These are phyloP conservation scores for Bembecia ichneumoniformis DNA, from an alignment of 2,888 invertebrate genomes.

Conservation along the genomic window DNA sequence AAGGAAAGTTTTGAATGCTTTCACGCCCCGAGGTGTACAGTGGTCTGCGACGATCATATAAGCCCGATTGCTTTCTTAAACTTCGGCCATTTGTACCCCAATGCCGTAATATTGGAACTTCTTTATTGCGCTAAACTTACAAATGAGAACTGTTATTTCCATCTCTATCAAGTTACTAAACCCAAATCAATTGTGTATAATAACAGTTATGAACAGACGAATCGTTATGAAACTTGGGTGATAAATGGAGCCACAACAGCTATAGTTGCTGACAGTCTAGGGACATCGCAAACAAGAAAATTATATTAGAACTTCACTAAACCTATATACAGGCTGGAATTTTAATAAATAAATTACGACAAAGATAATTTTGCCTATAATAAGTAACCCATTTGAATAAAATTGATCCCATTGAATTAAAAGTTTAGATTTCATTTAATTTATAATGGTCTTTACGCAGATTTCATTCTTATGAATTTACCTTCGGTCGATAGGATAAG, in stretches of 20 bases:
- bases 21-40: slow-evolving; percentile 53
- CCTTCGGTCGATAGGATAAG: too few relatives aligned
- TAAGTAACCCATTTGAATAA: too few relatives aligned
- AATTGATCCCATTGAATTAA: too few relatives aligned
- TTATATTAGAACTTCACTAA: too few relatives aligned
- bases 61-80: slow-evolving; percentile 70
- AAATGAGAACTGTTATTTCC: slow-evolving; percentile 55
- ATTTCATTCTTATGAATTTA: too few relatives aligned
- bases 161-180: slow-evolving; percentile 55
- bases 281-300: slow-evolving; percentile 4
- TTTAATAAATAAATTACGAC: too few relatives aligned
- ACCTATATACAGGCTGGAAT: too few relatives aligned
- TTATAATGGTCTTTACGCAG: too few relatives aligned
- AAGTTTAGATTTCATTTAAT: too few relatives aligned
- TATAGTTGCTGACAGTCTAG: slow-evolving; percentile 20
- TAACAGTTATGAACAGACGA: slow-evolving; percentile 13
- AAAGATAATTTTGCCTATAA: too few relatives aligned
- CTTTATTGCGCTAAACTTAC: slow-evolving; percentile 62
- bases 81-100: slow-evolving; percentile 65
- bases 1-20: slow-evolving; percentile 58
- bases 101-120: slow-evolving; percentile 58
- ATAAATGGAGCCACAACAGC: slow-evolving; percentile 33
- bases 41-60: slow-evolving; percentile 67
- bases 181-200: slow-evolving; percentile 28
- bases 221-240: slow-evolving; percentile 36